phyloP scores from a whole-genome alignment of 2,888 invertebrate species.

The Hofmannophila pseudospretella region DNA sequence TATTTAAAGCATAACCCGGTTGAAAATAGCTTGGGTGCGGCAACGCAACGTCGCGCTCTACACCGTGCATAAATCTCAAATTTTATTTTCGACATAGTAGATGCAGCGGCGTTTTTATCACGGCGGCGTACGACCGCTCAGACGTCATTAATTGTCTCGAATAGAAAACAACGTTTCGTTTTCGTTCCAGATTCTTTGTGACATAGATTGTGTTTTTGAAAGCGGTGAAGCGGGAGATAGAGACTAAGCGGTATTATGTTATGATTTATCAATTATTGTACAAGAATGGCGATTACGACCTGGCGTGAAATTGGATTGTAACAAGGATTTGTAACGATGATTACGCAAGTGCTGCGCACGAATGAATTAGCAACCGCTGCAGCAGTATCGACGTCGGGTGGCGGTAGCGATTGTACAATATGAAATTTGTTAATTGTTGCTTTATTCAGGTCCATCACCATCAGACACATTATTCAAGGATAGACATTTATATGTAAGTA shows the following conservation, averaged over 20 bases:
- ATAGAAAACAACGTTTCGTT: constrained; percentile 23
- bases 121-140: constrained; percentile 22
- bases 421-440: constrained; percentile 9
- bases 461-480: no score
- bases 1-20: constrained; percentile 77
- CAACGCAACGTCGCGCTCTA: constrained; percentile 70
- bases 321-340: constrained; percentile 30
- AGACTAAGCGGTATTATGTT: constrained; percentile 8
- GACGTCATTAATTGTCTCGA: constrained; percentile 31
- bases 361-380: constrained; percentile 22
- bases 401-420: not conserved
- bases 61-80: constrained; percentile 71
- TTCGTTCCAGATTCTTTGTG: constrained; percentile 16
- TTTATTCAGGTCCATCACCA: not conserved
- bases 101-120: constrained; percentile 57
- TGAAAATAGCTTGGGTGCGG: constrained; percentile 73
- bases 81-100: constrained; percentile 65
- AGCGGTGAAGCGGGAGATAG: constrained; percentile 7
- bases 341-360: constrained; percentile 31
- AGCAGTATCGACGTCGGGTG: not conserved
- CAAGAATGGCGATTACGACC: constrained; percentile 22
- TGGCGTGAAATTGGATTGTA: constrained; percentile 34
- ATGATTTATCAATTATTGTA: constrained; percentile 17
- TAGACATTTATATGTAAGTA: no score
- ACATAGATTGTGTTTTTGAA: constrained; percentile 4